A percentile compares a stretch with the other conserved stretches of the same genome.
phyloP scores from a whole-genome alignment of 1,140 invertebrate species.

The Pseudomyrmex dendroicus region DNA sequence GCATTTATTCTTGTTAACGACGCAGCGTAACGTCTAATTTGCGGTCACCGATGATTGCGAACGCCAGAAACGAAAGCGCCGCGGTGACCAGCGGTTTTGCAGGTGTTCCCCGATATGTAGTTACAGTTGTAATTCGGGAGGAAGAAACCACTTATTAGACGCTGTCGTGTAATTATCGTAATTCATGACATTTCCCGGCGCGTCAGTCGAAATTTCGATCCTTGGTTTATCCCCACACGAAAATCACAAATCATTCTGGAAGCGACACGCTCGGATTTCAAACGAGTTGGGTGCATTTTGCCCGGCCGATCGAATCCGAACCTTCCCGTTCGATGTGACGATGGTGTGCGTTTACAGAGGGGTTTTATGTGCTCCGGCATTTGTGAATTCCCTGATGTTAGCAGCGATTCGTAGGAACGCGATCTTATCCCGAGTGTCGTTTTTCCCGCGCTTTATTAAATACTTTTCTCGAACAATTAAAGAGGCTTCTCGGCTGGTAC shows the following conservation, averaged over 20 bases:
- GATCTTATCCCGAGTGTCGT: conserved; percentile 54
- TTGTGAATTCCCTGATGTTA: conserved; percentile 42
- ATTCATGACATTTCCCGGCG: conserved; percentile 46
- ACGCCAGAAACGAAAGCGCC: conserved; percentile 14
- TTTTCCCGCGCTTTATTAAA: conserved; percentile 58
- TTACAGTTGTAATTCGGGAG: conserved; percentile 40
- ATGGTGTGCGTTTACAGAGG: conserved; percentile 57
- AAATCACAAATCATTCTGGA: conserved; percentile 32
- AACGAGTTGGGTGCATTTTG: conserved; percentile 54
- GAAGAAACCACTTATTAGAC: conserved; percentile 59
- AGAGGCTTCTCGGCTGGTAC: neutral
- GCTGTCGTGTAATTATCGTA: conserved; percentile 55
- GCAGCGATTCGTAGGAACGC: conserved; percentile 34
- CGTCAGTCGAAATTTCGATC: conserved; percentile 25
- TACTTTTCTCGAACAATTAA: conserved; percentile 51
- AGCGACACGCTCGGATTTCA: conserved; percentile 56
- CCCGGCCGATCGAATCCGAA: conserved; percentile 47
- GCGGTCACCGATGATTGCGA: conserved; percentile 35
- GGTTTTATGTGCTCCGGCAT: conserved; percentile 19
- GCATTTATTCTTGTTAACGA: conserved; percentile 37
- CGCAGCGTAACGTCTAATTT: conserved; percentile 44
- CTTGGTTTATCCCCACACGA: conserved; percentile 22
- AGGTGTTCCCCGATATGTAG: conserved; percentile 14
- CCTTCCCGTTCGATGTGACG: conserved; percentile 22
- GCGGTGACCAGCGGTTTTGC: conserved; percentile 22